phyloP scores from a whole-genome alignment of 2,113 vertebrate genomes.

The Donacobius atricapilla region DNA sequence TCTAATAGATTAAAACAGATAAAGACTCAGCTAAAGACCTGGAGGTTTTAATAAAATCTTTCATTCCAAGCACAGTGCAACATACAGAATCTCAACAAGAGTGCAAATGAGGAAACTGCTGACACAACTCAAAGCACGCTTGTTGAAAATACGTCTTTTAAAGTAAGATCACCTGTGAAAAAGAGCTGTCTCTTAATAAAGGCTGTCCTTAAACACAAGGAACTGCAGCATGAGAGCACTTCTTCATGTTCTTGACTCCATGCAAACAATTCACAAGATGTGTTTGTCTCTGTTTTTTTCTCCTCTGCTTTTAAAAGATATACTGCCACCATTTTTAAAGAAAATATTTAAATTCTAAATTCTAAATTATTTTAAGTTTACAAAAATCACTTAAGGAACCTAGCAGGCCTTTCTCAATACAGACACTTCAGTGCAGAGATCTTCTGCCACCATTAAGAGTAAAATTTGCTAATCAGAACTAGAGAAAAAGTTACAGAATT shows the following conservation, averaged over 20 bases:
- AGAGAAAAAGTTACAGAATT: background rate
- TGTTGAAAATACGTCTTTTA: background rate
- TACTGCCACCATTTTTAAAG: background rate
- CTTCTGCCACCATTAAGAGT: background rate
- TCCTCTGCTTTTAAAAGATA: background rate
- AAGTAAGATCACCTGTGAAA: background rate
- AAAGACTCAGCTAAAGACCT: background rate
- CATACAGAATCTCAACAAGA: background rate
- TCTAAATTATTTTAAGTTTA: background rate
- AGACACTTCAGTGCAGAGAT: background rate
- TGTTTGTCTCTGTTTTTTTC: background rate
- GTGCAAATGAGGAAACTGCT: background rate
- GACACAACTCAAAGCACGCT: background rate
- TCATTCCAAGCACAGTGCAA: background rate
- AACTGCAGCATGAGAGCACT: background rate
- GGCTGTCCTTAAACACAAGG: background rate
- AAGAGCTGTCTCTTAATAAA: background rate
- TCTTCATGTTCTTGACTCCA: background rate
- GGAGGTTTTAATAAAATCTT: background rate
- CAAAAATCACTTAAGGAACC: background rate
- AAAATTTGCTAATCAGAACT: background rate
- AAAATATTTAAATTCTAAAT: background rate
- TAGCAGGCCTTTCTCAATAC: background rate
- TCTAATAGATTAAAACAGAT: background rate
- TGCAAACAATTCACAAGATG: background rate